Evolutionary conservation across 2,113 vertebrate species (phyloP).

Genomic region (Catharus bicknelli): DNA sequence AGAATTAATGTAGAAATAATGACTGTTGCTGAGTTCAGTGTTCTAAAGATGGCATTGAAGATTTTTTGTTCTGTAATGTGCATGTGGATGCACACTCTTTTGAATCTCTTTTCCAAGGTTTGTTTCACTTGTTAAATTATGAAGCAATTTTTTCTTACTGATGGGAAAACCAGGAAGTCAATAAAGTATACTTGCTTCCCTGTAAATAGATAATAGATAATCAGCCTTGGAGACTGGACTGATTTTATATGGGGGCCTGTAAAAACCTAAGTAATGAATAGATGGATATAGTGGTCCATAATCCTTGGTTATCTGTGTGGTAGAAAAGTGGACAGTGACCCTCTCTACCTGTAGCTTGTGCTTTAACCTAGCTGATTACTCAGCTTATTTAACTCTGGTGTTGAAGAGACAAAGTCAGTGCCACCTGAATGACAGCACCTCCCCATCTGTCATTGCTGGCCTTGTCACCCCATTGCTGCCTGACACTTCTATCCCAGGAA

Average conservation of each 20-base stretch:
- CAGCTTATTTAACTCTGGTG: not conserved
- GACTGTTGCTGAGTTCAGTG: not conserved
- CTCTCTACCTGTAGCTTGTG: not conserved
- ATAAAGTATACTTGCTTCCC: not conserved
- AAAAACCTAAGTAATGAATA: not conserved
- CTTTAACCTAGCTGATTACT: not conserved
- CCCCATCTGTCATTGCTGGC: not conserved
- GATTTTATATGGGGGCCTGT: not conserved
- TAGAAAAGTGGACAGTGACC: not conserved
- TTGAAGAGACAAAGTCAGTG: not conserved
- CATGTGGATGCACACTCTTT: accelerated
- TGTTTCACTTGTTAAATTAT: not conserved
- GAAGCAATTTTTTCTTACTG: not conserved
- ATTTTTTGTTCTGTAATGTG: not conserved
- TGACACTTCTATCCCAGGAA: not conserved
- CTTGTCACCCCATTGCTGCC: not conserved
- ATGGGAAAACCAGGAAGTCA: not conserved
- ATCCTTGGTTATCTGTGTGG: not conserved
- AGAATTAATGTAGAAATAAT: not conserved
- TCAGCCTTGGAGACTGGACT: not conserved
- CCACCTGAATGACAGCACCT: not conserved
- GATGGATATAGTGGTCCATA: not conserved
- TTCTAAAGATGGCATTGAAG: not conserved
- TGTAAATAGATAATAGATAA: not conserved
- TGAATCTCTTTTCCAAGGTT: not conserved